Percentiles rank a stretch among this genome's conserved stretches.
Conservation (phyloP, 1,140 invertebrate species). For the Drosophila triauraria region DNA sequence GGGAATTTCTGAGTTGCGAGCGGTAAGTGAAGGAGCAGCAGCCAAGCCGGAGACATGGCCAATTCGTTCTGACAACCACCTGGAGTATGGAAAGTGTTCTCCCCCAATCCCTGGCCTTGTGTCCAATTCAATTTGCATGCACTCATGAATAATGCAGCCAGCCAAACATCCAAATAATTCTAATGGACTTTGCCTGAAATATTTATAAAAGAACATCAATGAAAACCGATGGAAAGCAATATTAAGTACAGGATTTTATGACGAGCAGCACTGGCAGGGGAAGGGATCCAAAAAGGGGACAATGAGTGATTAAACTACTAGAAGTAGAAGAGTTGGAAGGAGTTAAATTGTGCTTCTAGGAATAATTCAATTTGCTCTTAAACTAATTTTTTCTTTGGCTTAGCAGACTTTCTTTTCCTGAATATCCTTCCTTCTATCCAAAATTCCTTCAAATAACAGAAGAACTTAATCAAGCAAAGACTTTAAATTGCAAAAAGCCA, state of each 20-base stretch:
- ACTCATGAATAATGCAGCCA: slow-evolving; percentile 78
- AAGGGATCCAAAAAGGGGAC: neutral
- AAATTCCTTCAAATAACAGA: neutral
- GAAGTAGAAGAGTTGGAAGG: neutral
- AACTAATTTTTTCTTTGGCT: neutral
- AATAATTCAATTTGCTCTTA: neutral
- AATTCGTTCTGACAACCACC: slow-evolving; percentile 64
- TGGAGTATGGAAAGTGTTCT: neutral
- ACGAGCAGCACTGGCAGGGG: neutral
- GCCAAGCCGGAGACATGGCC: slow-evolving; percentile 27
- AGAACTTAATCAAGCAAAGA: slow-evolving; percentile 22
- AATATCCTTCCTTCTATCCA: too few species aligned
- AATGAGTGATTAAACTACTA: neutral
- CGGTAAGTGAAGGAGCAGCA: slow-evolving; percentile 25
- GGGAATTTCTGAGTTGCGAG: slow-evolving; percentile 73
- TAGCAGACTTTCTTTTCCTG: too few species aligned
- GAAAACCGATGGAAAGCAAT: slow-evolving; percentile 22
- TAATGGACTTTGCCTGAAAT: slow-evolving; percentile 67
- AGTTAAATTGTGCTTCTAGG: too few species aligned
- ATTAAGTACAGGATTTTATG: slow-evolving; percentile 1
- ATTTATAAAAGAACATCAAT: slow-evolving; percentile 60
- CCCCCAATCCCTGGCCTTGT: slow-evolving; percentile 21
- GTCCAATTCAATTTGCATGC: slow-evolving; percentile 83
- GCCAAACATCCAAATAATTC: slow-evolving; percentile 63
- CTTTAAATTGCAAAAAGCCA: slow-evolving; percentile 22